Conservation (phyloP, 2,888 invertebrate species). For the Hypsopygia costalis region DNA sequence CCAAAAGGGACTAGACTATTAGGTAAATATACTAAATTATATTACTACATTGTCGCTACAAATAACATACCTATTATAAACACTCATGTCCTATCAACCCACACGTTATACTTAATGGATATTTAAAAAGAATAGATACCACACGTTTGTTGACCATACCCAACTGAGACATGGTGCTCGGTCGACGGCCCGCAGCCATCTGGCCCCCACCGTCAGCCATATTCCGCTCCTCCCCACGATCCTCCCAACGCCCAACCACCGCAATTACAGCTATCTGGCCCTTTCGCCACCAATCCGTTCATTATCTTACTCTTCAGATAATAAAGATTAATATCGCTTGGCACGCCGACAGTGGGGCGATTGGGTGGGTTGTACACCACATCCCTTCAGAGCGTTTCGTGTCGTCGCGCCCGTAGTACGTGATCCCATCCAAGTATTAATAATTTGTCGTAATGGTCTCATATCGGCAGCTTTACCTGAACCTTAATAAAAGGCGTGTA, state of each 20-base stretch:
- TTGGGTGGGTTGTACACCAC: constrained; percentile 52
- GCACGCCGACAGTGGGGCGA: constrained; percentile 33
- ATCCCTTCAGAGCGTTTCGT: constrained; percentile 55
- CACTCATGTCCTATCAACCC: too few species aligned
- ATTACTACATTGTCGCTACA: too few species aligned
- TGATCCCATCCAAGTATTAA: constrained; percentile 42
- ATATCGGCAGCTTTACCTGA: constrained; percentile 30
- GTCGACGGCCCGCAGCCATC: constrained; percentile 53
- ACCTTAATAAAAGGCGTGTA: constrained; percentile 19
- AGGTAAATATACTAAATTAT: too few species aligned
- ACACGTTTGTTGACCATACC: too few species aligned
- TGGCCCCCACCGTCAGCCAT: constrained; percentile 71
- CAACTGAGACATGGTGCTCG: constrained; percentile 30
- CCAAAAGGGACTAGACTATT: too few species aligned
- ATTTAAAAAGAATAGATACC: too few species aligned
- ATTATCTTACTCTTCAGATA: constrained; percentile 51
- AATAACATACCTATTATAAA: too few species aligned
- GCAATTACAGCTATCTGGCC: constrained; percentile 58
- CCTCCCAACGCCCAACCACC: constrained; percentile 74
- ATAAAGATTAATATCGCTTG: constrained; percentile 69
- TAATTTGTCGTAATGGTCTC: constrained; percentile 32
- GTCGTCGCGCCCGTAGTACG: constrained; percentile 65
- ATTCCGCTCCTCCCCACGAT: constrained; percentile 69
- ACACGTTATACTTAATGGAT: too few species aligned
- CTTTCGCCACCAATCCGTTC: constrained; percentile 50